Conservation (phyloP, 64 coral and sea anemone genomes). For the Actinia tenebrosa region DNA sequence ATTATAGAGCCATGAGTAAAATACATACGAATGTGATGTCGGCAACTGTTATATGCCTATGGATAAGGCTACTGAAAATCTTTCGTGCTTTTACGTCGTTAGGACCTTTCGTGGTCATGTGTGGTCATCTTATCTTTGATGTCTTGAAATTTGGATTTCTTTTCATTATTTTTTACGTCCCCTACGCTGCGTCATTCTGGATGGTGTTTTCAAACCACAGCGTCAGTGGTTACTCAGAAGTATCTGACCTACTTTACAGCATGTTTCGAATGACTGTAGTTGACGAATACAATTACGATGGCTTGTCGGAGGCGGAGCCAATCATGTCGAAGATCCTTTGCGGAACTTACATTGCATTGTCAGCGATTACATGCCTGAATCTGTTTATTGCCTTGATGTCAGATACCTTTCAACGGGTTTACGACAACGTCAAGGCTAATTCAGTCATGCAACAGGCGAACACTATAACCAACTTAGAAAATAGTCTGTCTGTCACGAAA, state of each 20-base stretch:
- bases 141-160: constrained; percentile 84
- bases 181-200: constrained; percentile 96
- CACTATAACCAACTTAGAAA: constrained; percentile 72
- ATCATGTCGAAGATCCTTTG: constrained; percentile 92
- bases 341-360: constrained; percentile 85
- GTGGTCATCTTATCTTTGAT: constrained; percentile 80
- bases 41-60: constrained; percentile 68
- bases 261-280: constrained; percentile 97
- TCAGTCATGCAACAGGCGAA: constrained; percentile 90
- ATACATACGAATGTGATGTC: constrained; percentile 71
- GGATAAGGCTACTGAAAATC: constrained; percentile 89
- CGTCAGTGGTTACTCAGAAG: constrained; percentile 63
- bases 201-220: constrained; percentile 75
- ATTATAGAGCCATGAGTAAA: constrained; percentile 8
- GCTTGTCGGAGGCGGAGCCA: constrained; percentile 55
- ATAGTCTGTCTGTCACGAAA: constrained; percentile 50
- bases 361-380: constrained; percentile 85
- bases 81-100: constrained; percentile 73
- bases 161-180: constrained; percentile 86
- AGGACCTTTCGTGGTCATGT: constrained; percentile 89
- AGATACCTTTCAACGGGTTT: constrained; percentile 92
- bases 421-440: constrained; percentile 97
- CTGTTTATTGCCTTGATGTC: constrained; percentile 97
- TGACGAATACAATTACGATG: constrained; percentile 94
- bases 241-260: constrained; percentile 75